Evolutionary conservation across 53 echinoderm and acorn worm species (phyloP), one percentile per base, ranked within the genome.

Genomic region (Arbacia lixula): DNA sequence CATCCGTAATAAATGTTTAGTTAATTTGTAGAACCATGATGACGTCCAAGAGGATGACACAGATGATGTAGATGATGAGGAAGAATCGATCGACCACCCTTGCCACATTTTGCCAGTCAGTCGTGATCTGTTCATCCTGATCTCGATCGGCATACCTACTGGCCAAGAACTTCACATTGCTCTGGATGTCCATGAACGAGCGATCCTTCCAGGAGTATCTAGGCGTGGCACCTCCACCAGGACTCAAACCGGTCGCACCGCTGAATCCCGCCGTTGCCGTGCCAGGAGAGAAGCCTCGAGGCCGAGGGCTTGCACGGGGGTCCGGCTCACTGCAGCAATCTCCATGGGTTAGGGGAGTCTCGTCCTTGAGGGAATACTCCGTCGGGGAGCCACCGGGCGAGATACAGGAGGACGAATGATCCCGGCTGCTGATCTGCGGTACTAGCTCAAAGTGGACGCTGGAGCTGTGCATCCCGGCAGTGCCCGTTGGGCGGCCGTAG

Each of bases 51-150:
- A 88, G 86, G 28, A 98, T 71, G 12, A 94, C 94, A 41, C 99
- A 98, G 33, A 92, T 66, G 31, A 99, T 52, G 83, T 99, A 99
- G 30, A 92, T 86, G 32, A 91, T 87, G 49, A 99, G 71, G 83
- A 99, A 99, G 87, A 99, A 95, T 1, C 99, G 88, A 66, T 99
- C 99, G 52, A 94, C 91, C 16, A 99, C 94, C 63, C 90, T 95
- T 19, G 99, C 99, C 12, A 97, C 94, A 38, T 83, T 86, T 66
- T 93, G 98, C 98, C 98, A 97, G 54, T 97, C 98, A 6, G 88
- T 87, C 41, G 83, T 92, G 53, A 91, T 86, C 38, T 92, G 87
- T 27, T 93, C 93, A 2, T 94, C 92, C 2, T 84, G 83, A 67
- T 94, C 98, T 32, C 84, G 83, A 68, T 92, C 94, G 66, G 91